Evolutionary conservation across 2,888 invertebrate species (phyloP).

Genomic region (Idaea straminata): DNA sequence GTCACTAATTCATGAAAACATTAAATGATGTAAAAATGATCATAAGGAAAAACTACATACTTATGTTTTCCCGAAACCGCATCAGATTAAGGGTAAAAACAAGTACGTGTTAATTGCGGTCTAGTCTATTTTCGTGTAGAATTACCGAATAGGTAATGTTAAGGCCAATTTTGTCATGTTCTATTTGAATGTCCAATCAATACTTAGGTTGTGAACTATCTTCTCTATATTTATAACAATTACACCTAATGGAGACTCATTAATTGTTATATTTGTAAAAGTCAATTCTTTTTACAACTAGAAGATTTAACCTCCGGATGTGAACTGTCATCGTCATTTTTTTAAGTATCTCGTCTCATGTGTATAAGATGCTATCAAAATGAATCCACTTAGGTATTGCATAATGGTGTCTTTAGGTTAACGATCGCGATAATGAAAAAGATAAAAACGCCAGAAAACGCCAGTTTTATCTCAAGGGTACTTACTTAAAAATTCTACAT

Average conservation of each 20-base stretch:
- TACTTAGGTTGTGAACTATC: background rate
- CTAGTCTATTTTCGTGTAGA: background rate
- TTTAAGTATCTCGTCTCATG: background rate
- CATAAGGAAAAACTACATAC: background rate
- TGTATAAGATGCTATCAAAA: slow-evolving; percentile 1
- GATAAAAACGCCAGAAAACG: background rate
- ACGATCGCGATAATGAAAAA: background rate
- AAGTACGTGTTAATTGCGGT: background rate
- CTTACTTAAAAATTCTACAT: background rate
- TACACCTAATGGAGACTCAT: background rate
- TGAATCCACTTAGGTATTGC: background rate
- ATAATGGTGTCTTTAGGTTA: background rate
- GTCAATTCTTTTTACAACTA: background rate
- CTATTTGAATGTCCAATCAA: background rate
- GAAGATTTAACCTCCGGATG: too few relatives aligned
- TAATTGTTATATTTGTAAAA: background rate
- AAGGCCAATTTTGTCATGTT: background rate
- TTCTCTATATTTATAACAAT: background rate
- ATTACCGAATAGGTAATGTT: background rate
- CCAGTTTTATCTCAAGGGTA: background rate
- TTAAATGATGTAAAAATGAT: too few relatives aligned
- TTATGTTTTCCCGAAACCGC: background rate
- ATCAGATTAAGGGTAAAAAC: background rate
- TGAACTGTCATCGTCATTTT: too few relatives aligned
- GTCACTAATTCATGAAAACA: too few relatives aligned